These are phyloP conservation scores for Leptinotarsa peninsularis DNA, from an alignment of 2,888 invertebrate species.

Conservation along the genomic window DNA sequence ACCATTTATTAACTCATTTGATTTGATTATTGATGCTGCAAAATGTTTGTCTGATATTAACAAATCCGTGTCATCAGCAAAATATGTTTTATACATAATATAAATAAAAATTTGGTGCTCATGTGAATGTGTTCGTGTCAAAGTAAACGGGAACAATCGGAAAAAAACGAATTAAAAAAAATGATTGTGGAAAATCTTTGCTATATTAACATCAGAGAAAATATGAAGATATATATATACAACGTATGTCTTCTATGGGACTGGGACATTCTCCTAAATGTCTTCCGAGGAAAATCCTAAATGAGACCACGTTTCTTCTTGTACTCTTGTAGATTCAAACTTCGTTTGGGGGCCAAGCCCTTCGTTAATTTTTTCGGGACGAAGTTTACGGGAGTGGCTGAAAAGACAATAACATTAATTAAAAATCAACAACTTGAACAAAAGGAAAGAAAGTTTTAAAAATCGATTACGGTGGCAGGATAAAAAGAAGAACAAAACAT, in stretches of 20 bases:
- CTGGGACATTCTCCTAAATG: background rate
- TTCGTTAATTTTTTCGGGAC: slow-evolving; percentile 81
- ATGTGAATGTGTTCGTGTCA: too few relatives aligned
- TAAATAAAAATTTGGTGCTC: too few relatives aligned
- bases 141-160: background rate
- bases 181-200: background rate
- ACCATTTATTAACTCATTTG: too few relatives aligned
- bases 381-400: slow-evolving; percentile 77
- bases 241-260: background rate
- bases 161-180: background rate
- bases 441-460: background rate
- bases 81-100: too few relatives aligned
- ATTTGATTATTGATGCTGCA: too few relatives aligned
- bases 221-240: slow-evolving; percentile 1
- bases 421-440: slow-evolving; percentile 10
- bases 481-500: slow-evolving; percentile 56
- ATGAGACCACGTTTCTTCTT: slow-evolving; percentile 93
- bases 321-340: slow-evolving; percentile 91
- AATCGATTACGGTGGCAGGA: slow-evolving; percentile 5
- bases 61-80: too few relatives aligned
- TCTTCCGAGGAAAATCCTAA: slow-evolving; percentile 53
- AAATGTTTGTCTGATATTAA: too few relatives aligned
- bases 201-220: background rate
- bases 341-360: slow-evolving; percentile 85
- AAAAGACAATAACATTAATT: slow-evolving; percentile 57